Evolutionary conservation across 1,140 invertebrate genomes (phyloP), one percentile per base, ranked within the genome.

Genomic region (Orius insidiosus): DNA sequence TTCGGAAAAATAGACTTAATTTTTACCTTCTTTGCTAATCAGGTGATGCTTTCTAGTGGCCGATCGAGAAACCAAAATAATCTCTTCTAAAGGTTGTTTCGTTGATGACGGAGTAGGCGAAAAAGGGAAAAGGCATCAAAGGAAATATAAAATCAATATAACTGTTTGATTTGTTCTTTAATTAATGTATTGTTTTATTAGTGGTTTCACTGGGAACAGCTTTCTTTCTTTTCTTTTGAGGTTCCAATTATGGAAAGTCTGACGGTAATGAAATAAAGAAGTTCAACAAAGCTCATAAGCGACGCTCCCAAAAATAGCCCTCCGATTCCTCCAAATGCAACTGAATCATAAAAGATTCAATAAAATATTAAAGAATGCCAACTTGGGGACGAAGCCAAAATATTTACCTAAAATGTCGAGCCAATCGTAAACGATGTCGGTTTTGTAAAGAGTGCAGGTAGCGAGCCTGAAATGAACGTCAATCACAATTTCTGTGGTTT

Each of bases 281-380:
- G 24, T 46, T 59, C 58, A 9, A 49, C 55, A 1, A 46, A 47
- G 46, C 58, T 59, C 14, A 59, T 19, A 11, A 59, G 42, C 13
- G 55, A 56, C 41, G 52, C 55, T 8, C 58, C 58, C 7, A 59
- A 36, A 46, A 57, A 59, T 11, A 59, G 51, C n/a, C 57, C 54
- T 24, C 52, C 53, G 1, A 55, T 52, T 15, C 56, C 57, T 10
- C 58, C 58, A 13, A 55, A 47, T n/a, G 52, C 46, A 13, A 53
- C 55, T 56, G 32, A 24, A 54, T 49, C 11, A 46, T 39, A 38
- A 52, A 37, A 45, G 13, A n/a, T 1, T 48, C 9, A 15, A 9
- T 15, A 9, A 24, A 34, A 36, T 36, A 46, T 11, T 48, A 37
- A 40, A 43, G 48, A 13, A 51, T 46, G 13, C 48, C 48, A 24